Evolutionary conservation across 2,888 invertebrate species (phyloP), one percentile per base, ranked within the genome.

Genomic region (Melolontha melolontha): DNA sequence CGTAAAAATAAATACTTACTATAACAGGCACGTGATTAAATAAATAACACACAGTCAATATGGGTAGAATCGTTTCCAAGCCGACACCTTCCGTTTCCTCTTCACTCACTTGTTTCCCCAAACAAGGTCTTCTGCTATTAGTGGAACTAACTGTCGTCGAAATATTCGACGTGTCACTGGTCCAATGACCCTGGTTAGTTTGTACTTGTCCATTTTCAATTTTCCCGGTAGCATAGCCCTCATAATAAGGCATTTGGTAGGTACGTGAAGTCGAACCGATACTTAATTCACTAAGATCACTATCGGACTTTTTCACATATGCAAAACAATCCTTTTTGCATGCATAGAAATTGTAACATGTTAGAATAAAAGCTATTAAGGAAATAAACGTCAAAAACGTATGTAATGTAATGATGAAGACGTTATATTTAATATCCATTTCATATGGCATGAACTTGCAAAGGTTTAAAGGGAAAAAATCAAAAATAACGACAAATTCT

Each of bases 1-100:
- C 10, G 34, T 34, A 8, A 34, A 34, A 34, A 34, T 34, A 5
- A 8, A 10, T 72, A 86, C 87, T 88, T 79, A 89, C 89, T 83
- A 89, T 80, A 12, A 88, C 80, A 1, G 89, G 89, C 50, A 88
- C 77, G 76, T 88, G 88, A 76, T 88, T 86, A 76, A 88, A 84
- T 63, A 86, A 76, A 77, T 88, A 88, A 76, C 87, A 87, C 17
- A 88, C 85, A 67, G 86, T 84, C 68, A 88, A 79, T 51, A 88
- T 85, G 75, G 73, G 88, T 84, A 72, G 84, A 75, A 81, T 84
- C 73, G 79, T 87, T 80, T 77, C 85, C 82, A 79, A 76, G 49
- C 83, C 83, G 12, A 80, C 81, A 71, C 84, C 83, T 40, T 79
- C 79, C 7, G 80, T 76, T 68, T 78, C 74, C 42, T 74, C 72